A percentile compares a stretch with the other conserved stretches of the same genome.
Evolutionary conservation across 2,888 invertebrate genomes (phyloP).

Genomic region (Hipparchia sbordonii): DNA sequence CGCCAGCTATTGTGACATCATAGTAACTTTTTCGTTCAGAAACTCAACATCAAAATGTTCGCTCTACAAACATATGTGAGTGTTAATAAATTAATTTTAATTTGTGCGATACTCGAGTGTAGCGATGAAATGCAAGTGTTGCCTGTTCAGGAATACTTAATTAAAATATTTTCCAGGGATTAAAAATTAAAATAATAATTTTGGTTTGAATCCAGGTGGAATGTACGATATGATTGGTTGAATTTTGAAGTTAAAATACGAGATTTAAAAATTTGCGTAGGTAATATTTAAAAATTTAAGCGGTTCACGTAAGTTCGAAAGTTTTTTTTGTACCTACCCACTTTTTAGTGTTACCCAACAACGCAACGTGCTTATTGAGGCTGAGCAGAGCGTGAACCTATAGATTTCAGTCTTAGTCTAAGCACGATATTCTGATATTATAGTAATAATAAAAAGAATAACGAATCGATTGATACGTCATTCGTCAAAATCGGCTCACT

Average conservation of each 20-base stretch:
- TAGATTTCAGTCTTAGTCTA: too few species aligned
- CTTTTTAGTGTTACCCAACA: too few species aligned
- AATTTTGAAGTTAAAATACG: not conserved
- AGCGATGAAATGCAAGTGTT: conserved; percentile 24
- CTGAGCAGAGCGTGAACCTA: too few species aligned
- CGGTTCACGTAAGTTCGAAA: not conserved
- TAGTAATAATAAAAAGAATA: too few species aligned
- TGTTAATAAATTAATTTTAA: conserved; percentile 43
- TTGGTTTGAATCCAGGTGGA: conserved; percentile 9
- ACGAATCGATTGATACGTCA: too few species aligned
- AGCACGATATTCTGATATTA: too few species aligned
- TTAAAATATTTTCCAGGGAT: conserved; percentile 26
- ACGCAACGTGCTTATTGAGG: not conserved
- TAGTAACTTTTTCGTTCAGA: conserved; percentile 55
- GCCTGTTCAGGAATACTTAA: conserved; percentile 25
- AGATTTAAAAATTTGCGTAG: not conserved
- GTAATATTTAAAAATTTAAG: not conserved
- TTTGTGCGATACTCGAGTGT: conserved; percentile 19
- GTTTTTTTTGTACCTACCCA: not conserved
- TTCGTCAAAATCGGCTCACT: too few species aligned
- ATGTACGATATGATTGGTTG: not conserved
- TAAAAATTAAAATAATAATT: conserved; percentile 11
- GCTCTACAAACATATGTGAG: conserved; percentile 70
- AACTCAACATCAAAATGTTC: conserved; percentile 64
- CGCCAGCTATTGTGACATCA: conserved; percentile 63